Base-by-base conservation (phyloP, 2,888 invertebrate species). In the Fragum fragum region DNA sequence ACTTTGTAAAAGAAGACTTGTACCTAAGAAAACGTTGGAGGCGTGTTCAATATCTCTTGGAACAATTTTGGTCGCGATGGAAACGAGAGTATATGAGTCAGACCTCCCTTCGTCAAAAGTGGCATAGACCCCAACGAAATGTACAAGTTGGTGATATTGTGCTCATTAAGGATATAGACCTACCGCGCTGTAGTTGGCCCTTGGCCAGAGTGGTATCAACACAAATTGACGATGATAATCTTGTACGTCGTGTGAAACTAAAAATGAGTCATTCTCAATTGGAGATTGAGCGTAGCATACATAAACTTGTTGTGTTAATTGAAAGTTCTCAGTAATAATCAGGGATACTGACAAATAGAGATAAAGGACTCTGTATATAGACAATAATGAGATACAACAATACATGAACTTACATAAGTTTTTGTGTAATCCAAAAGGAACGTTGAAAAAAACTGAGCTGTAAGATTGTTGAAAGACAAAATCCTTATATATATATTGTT, bases 171-270 rank as follows among this genome's bases (percentile, higher is more conserved):
- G 76, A 81, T 52, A 29, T 63, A 0, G 55, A 76, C 29, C 23
- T 39, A 47, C 70, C 74, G 23, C 18, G 73, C 1, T 70, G 52
- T 70, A 59, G 69, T 52, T 80, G 80, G 86, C 77, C 79, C 16
- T 66, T 86, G 0, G 81, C 72, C 11, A 73, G 42, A 23, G 81
- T 83, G 1, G 39, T 63, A 18, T 76, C 74, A 26, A 73, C 55
- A 0, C 55, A 52, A 1, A 7, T 59, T 14, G 86, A 83, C 68
- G 69, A 76, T 55, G 86, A 81, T 55, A 79, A 79, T 21, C 73
- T 81, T n/a, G 83, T 82, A 14, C 52, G 86, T 42, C 71, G 76
- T 23, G 86, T 82, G 0, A 86, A 73, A 47, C 70, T 86, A 1
- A 52, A 71, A 68, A 6, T 71, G 9, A 42, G n/a, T 1, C 1